Percentiles rank a stretch among this genome's conserved stretches.
Evolutionary conservation across 2,113 vertebrate species (phyloP).

Genomic region (Hyla sarda): DNA sequence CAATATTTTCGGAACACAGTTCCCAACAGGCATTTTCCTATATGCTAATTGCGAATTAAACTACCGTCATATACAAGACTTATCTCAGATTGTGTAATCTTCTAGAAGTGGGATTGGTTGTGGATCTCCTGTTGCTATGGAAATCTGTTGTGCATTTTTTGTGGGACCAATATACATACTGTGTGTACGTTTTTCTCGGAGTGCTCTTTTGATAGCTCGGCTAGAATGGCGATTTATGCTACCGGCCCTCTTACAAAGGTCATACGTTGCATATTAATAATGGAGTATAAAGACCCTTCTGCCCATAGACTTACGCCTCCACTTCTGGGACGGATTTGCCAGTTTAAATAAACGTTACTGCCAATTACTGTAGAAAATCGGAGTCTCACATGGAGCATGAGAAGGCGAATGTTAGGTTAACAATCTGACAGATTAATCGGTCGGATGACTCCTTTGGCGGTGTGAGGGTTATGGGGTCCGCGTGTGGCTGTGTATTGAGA

Average conservation of each 20-base stretch:
- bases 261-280: neutral
- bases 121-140: neutral
- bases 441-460: slow-evolving; percentile 20
- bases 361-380: neutral
- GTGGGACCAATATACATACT: neutral
- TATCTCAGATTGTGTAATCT: no score
- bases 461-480: neutral
- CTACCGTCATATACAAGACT: no score
- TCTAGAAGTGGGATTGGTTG: no score
- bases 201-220: neutral
- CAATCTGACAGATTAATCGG: slow-evolving; percentile 42
- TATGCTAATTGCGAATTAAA: no score
- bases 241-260: neutral
- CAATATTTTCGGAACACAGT: neutral
- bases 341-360: slow-evolving; percentile 20
- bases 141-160: neutral
- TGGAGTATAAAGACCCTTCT: neutral
- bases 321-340: neutral
- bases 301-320: neutral
- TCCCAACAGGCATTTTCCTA: neutral
- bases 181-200: neutral
- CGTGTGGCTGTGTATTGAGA: neutral
- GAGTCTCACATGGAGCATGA: neutral
- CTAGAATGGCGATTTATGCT: neutral
- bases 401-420: slow-evolving; percentile 27